Percentiles rank a stretch among this genome's conserved stretches.
phyloP scores from a whole-genome alignment of 2,888 invertebrate species.

The Latrodectus hesperus region DNA sequence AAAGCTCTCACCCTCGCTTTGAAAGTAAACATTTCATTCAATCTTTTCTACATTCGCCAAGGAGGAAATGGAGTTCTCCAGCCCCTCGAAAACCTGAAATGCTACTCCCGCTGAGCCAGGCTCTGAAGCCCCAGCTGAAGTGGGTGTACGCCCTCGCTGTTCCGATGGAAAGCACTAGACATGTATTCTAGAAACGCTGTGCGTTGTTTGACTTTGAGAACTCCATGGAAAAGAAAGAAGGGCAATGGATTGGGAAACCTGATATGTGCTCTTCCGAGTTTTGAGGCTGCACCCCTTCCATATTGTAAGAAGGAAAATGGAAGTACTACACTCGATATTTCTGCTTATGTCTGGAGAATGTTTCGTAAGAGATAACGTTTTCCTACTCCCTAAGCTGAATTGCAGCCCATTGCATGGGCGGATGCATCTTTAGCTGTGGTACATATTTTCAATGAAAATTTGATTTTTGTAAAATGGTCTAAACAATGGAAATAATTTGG shows the following conservation, averaged over 20 bases:
- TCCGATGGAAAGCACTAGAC: background rate
- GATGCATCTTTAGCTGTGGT: too few species aligned
- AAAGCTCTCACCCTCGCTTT: too few species aligned
- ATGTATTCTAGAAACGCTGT: background rate
- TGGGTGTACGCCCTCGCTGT: background rate
- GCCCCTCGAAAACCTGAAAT: background rate
- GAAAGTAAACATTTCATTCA: too few species aligned
- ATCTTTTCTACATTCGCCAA: too few species aligned
- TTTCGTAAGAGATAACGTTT: too few species aligned
- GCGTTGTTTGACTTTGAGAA: constrained; percentile 8
- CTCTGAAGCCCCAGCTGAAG: background rate
- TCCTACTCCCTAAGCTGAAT: too few species aligned
- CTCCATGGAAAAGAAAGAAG: background rate
- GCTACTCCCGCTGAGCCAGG: background rate
- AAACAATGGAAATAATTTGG: too few species aligned
- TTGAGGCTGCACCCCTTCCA: background rate
- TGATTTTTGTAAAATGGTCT: too few species aligned
- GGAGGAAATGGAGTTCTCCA: too few species aligned
- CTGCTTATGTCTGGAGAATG: background rate
- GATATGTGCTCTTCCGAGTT: background rate
- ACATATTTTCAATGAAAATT: too few species aligned
- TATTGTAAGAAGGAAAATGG: background rate
- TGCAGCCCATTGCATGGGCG: too few species aligned
- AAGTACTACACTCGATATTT: background rate
- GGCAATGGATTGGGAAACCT: constrained; percentile 8